phyloP scores from a whole-genome alignment of 2,888 invertebrate genomes.

The Abscondita cerata region DNA sequence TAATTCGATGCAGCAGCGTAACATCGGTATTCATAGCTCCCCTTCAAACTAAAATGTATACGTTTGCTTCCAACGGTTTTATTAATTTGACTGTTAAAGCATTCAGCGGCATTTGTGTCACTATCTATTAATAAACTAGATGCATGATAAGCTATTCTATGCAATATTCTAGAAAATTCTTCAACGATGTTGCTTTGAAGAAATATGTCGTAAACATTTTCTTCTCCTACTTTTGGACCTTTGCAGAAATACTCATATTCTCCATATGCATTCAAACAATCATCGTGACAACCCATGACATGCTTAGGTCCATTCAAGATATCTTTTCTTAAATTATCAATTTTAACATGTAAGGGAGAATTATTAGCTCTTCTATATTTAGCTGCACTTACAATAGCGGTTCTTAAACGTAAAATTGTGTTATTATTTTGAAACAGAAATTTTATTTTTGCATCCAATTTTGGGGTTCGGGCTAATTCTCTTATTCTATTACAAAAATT shows the following conservation, averaged over 20 bases:
- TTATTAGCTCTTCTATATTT: too few relatives aligned
- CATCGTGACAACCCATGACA: neutral
- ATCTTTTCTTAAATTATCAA: too few relatives aligned
- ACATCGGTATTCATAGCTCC: neutral
- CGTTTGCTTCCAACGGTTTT: neutral
- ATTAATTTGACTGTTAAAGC: constrained; percentile 1
- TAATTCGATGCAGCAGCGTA: constrained; percentile 1
- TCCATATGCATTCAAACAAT: neutral
- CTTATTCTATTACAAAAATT: neutral
- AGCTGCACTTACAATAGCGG: too few relatives aligned
- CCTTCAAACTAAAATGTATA: neutral
- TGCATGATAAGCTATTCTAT: neutral
- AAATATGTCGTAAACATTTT: neutral
- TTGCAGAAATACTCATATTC: neutral
- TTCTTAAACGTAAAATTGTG: too few relatives aligned
- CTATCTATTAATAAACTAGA: neutral
- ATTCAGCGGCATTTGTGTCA: neutral
- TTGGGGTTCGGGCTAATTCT: neutral
- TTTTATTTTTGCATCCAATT: neutral
- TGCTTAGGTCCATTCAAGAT: neutral
- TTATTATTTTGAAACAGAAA: too few relatives aligned
- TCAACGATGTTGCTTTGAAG: neutral
- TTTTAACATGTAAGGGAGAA: too few relatives aligned
- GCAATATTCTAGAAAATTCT: neutral
- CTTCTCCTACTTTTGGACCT: neutral